These are phyloP conservation scores for Atlantisia rogersi DNA, from an alignment of 2,113 vertebrate genomes.

Conservation along the genomic window DNA sequence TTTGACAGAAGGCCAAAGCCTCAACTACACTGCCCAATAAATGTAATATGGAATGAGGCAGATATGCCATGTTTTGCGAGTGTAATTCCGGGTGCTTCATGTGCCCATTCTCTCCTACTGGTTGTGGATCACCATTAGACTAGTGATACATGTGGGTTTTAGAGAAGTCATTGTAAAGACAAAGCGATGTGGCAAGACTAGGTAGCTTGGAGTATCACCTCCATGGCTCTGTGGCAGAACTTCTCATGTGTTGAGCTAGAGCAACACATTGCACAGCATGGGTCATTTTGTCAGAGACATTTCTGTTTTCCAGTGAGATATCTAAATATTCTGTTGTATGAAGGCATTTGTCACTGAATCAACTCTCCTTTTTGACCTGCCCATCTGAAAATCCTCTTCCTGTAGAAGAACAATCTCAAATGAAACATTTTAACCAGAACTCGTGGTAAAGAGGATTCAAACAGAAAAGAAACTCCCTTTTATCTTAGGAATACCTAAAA, in stretches of 20 bases:
- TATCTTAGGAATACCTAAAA: not conserved
- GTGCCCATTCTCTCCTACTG: not conserved
- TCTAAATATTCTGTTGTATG: not conserved
- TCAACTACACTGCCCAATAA: not conserved
- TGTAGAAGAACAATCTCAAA: not conserved
- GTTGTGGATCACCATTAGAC: not conserved
- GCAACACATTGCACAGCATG: not conserved
- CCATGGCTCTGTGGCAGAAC: not conserved
- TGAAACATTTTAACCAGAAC: not conserved
- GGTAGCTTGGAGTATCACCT: not conserved
- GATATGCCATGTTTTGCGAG: not conserved
- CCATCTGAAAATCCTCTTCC: not conserved
- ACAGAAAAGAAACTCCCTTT: not conserved
- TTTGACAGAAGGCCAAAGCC: constrained; percentile 15
- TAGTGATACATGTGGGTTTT: not conserved
- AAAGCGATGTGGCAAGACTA: not conserved
- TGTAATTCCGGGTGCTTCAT: not conserved
- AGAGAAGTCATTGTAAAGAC: not conserved
- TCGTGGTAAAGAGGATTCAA: not conserved
- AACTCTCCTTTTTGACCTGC: not conserved
- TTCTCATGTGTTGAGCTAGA: not conserved
- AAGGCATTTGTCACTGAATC: not conserved
- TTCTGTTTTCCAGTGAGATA: not conserved
- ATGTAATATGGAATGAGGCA: not conserved
- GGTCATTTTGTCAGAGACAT: not conserved